These are phyloP conservation scores for Propithecus deckenii DNA, from an alignment of 2,797 vertebrate species.

Conservation along the genomic window DNA sequence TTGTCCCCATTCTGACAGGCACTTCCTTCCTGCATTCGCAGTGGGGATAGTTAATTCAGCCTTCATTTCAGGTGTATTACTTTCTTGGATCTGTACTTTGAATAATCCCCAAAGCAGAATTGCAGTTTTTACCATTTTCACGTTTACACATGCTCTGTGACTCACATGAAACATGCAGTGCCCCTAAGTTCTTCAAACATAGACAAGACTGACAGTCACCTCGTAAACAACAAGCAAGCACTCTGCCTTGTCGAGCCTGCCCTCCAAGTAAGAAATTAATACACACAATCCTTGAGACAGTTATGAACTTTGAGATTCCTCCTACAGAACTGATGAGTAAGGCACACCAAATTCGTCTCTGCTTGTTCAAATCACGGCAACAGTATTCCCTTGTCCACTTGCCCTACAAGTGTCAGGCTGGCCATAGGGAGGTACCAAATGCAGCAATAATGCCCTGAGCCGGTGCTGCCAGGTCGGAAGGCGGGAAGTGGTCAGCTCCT, in stretches of 20 bases:
- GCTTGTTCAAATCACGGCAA: background rate
- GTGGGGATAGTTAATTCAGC: rapidly evolving
- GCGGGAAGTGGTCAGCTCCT: rapidly evolving
- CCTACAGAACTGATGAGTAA: rapidly evolving
- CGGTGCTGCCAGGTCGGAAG: background rate
- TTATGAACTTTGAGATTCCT: rapidly evolving
- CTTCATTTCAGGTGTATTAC: rapidly evolving
- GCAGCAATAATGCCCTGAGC: background rate
- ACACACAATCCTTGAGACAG: background rate
- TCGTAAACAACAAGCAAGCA: background rate
- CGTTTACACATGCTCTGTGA: background rate
- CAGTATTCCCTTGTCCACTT: rapidly evolving
- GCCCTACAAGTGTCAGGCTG: rapidly evolving
- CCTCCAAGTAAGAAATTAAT: background rate
- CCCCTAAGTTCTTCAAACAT: background rate
- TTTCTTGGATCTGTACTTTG: rapidly evolving
- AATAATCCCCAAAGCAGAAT: background rate
- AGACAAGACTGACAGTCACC: rapidly evolving
- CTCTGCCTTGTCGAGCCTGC: rapidly evolving
- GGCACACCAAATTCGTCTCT: too few relatives aligned
- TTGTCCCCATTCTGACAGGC: rapidly evolving
- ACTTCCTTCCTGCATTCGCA: background rate
- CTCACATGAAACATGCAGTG: rapidly evolving
- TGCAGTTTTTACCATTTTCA: rapidly evolving
- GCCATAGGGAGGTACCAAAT: rapidly evolving